Percentiles rank a stretch among this genome's conserved stretches.
Conservation (phyloP, 2,113 vertebrate genomes). For the Nanorana parkeri region DNA sequence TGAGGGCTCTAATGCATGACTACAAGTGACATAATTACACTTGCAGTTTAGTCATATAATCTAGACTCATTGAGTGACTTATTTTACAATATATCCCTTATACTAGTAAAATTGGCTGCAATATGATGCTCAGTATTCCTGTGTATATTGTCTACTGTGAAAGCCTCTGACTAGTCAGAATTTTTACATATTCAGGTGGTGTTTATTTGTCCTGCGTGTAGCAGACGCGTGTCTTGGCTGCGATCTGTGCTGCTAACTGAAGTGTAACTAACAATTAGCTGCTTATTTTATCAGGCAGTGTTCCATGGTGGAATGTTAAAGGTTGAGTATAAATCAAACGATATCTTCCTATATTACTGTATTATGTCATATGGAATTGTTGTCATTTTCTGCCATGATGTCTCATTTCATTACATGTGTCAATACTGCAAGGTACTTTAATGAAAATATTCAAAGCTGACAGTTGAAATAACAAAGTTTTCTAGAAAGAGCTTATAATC, state of each 20-base stretch:
- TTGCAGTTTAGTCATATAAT: too few species aligned
- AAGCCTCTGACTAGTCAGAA: background rate
- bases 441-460: slow-evolving; percentile 17
- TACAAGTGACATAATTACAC: too few species aligned
- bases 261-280: background rate
- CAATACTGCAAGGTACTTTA: slow-evolving; percentile 6
- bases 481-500: background rate
- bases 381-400: slow-evolving; percentile 12
- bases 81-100: too few species aligned
- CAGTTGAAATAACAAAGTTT: background rate
- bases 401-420: slow-evolving; percentile 35
- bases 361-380: slow-evolving; percentile 34
- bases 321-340: background rate
- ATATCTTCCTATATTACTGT: slow-evolving; percentile 21
- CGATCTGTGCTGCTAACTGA: background rate
- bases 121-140: too few species aligned
- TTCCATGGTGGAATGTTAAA: background rate
- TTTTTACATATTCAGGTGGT: slow-evolving; percentile 26
- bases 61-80: too few species aligned
- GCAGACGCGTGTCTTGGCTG: background rate
- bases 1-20: too few species aligned
- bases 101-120: too few species aligned
- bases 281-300: background rate
- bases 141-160: too few species aligned
- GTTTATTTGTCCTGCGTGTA: slow-evolving; percentile 24